A percentile compares a stretch with the other conserved stretches of the same genome.
Evolutionary conservation across 2,797 vertebrate species (phyloP).

Genomic region (Salarias fasciatus): DNA sequence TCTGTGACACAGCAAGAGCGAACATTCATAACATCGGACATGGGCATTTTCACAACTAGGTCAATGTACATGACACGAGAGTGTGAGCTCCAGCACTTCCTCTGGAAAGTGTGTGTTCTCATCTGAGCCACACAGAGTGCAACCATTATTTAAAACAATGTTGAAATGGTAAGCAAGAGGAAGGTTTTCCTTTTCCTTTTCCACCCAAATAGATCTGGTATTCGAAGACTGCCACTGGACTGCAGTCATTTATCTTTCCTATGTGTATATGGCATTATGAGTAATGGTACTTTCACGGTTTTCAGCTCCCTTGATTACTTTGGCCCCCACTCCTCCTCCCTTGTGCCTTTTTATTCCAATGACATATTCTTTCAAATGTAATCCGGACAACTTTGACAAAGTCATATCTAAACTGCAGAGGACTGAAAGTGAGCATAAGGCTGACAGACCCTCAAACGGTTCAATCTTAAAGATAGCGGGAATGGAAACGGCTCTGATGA

Average conservation of each 20-base stretch:
- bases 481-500: slow-evolving; percentile 19
- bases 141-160: slow-evolving; percentile 58
- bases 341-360: slow-evolving; percentile 70
- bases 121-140: slow-evolving; percentile 7
- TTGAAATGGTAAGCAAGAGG: slow-evolving; percentile 41
- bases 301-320: slow-evolving; percentile 81
- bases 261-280: slow-evolving; percentile 79
- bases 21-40: not conserved
- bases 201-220: slow-evolving; percentile 68
- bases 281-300: slow-evolving; percentile 83
- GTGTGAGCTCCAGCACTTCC: slow-evolving; percentile 1
- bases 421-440: slow-evolving; percentile 29
- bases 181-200: slow-evolving; percentile 59
- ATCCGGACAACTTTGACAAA: slow-evolving; percentile 75
- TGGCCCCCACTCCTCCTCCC: slow-evolving; percentile 68
- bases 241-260: slow-evolving; percentile 80
- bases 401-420: slow-evolving; percentile 57
- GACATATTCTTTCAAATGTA: slow-evolving; percentile 72
- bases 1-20: not conserved
- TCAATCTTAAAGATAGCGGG: slow-evolving; percentile 14
- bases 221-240: slow-evolving; percentile 73
- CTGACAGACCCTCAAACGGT: slow-evolving; percentile 26
- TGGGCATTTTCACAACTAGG: not conserved
- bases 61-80: not conserved
- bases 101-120: slow-evolving; percentile 19